These are phyloP conservation scores for Horisme vitalbata DNA, from an alignment of 2,888 invertebrate species.

Conservation along the genomic window DNA sequence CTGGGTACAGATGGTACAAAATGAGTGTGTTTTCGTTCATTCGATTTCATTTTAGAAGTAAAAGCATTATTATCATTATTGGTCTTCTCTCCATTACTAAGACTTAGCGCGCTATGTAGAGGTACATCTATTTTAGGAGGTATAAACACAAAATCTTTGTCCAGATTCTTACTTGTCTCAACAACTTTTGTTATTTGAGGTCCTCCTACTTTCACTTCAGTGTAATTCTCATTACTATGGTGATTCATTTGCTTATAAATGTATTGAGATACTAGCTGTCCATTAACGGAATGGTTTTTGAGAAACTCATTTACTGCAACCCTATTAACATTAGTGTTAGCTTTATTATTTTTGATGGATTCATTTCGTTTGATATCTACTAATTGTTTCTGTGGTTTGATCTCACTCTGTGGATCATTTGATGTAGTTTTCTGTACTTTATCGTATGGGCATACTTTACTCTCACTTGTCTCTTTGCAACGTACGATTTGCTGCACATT, in stretches of 20 bases:
- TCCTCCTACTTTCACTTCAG: slow-evolving; percentile 32
- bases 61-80: slow-evolving; percentile 1
- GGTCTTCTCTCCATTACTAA: not conserved
- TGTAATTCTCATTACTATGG: slow-evolving; percentile 29
- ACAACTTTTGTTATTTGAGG: not conserved
- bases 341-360: not conserved
- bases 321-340: not conserved
- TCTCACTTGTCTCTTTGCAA: slow-evolving; percentile 2
- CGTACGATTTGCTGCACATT: not conserved
- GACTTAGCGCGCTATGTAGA: slow-evolving; percentile 16
- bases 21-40: not conserved
- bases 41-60: slow-evolving; percentile 6
- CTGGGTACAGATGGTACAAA: not conserved
- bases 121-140: slow-evolving; percentile 28
- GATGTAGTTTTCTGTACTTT: not conserved
- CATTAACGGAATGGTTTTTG: slow-evolving; percentile 15
- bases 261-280: slow-evolving; percentile 29
- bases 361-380: slow-evolving; percentile 2
- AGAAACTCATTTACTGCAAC: slow-evolving; percentile 12
- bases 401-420: not conserved
- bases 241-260: slow-evolving; percentile 34
- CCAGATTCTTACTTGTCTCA: slow-evolving; percentile 3
- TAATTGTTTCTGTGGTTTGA: not conserved
- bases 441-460: slow-evolving; percentile 3
- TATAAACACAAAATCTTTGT: slow-evolving; percentile 33